Conservation (phyloP, 2,113 vertebrate genomes). For the Ictalurus furcatus region DNA sequence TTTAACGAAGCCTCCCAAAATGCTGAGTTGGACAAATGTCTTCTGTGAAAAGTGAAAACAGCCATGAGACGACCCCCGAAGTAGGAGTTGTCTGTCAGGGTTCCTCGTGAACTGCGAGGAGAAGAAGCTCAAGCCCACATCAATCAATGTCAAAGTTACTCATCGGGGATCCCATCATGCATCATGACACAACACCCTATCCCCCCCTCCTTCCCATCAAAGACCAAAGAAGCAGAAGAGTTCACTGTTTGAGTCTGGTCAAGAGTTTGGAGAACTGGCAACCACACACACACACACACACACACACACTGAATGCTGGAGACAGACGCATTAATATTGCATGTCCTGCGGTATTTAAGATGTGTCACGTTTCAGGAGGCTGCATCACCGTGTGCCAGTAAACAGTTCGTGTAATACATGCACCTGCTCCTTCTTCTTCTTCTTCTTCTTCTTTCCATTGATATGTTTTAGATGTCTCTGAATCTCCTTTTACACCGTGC, state of each 20-base stretch:
- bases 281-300: constrained; percentile 3
- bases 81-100: constrained; percentile 62
- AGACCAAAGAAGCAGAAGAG: constrained; percentile 53
- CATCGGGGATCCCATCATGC: constrained; percentile 67
- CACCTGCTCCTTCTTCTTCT: not conserved
- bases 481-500: constrained; percentile 15
- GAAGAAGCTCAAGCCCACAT: constrained; percentile 58
- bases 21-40: constrained; percentile 62
- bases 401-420: constrained; percentile 13
- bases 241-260: not conserved
- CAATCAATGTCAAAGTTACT: constrained; percentile 69
- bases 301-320: constrained; percentile 1
- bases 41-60: constrained; percentile 71
- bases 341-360: constrained; percentile 41
- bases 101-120: constrained; percentile 55
- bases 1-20: constrained; percentile 49
- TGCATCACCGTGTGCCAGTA: constrained; percentile 35
- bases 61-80: constrained; percentile 52
- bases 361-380: constrained; percentile 35
- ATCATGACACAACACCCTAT: constrained; percentile 66
- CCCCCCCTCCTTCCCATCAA: constrained; percentile 47
- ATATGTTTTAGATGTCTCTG: constrained; percentile 7
- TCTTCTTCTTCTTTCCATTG: not conserved
- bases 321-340: constrained; percentile 36
- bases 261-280: constrained; percentile 13